Evolutionary conservation across 2,113 vertebrate species (phyloP), one percentile per base, ranked within the genome.

Genomic region (Hyla sarda): DNA sequence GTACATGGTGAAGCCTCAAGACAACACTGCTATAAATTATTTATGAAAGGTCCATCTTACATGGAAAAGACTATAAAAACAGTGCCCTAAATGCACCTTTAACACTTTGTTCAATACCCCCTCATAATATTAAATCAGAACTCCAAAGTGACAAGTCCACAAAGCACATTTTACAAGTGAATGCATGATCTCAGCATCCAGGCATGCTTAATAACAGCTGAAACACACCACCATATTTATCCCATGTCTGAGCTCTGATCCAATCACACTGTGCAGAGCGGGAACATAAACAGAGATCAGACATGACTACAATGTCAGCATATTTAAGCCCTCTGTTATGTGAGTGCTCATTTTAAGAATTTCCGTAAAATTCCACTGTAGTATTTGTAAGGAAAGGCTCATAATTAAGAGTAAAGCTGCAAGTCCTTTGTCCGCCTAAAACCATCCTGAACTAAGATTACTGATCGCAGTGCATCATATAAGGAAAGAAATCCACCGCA

Each of bases 11-110:
- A 25, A 62, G 9, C 56, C 56, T 62, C 56, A 80, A 54, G 77
- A 60, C 54, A 54, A 77, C 25, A 47, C 56, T 45, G 34, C 21
- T 41, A n/a, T 56, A 8, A 80, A 80, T 45, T 25, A 80, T 58
- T 62, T 80, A 60, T 60, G 41, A 80, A 80, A 28, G 30, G 34
- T 81, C 75, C 76, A 79, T 47, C 52, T 81, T 62, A 81, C n/a
- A 19, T 19, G 32, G 50, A 14, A 62, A 25, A 41, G 58, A 62
- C n/a, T 81, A 23, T 32, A 77, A 37, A 65, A 60, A 41, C 58
- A 65, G 25, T 45, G 34, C 14, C 23, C 34, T 23, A 62, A 81
- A 37, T 62, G 34, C 37, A 25, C 23, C 48, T 54, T n/a, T 52
- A 77, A 21, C 7, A 56, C 21, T 32, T 30, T 54, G 11, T 52